Conservation (phyloP, 2,888 invertebrate genomes). For the Caenorhabditis virilis region DNA sequence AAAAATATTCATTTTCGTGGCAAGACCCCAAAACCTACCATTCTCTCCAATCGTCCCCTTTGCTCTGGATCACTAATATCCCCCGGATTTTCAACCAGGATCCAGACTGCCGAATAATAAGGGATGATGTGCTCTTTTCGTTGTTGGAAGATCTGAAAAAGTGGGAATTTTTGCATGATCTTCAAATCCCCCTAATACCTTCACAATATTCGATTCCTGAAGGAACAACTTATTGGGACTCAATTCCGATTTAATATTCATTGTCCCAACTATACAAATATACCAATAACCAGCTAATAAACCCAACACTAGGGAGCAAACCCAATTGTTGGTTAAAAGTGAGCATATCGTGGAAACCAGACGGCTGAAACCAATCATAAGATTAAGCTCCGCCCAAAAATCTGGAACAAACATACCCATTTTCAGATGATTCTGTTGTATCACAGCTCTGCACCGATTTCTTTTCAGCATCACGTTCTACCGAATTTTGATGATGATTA, state of each 20-base stretch:
- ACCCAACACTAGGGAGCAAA: conserved; percentile 49
- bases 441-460: no score
- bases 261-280: conserved; percentile 56
- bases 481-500: no score
- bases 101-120: conserved; percentile 60
- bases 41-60: conserved; percentile 17
- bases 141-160: conserved; percentile 54
- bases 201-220: conserved; percentile 53
- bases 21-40: no score
- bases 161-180: background rate
- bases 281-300: conserved; percentile 61
- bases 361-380: conserved; percentile 1
- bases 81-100: conserved; percentile 64
- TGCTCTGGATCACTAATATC: conserved; percentile 44
- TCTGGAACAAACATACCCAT: no score
- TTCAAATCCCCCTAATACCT: conserved; percentile 47
- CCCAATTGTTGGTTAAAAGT: conserved; percentile 51
- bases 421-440: no score
- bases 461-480: no score
- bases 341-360: conserved; percentile 32
- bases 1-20: no score
- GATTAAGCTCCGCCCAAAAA: no score
- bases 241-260: conserved; percentile 62
- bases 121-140: conserved; percentile 63
- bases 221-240: conserved; percentile 63